These are phyloP conservation scores for Mycetomoellerius zeteki DNA, from an alignment of 1,140 invertebrate genomes.

Conservation along the genomic window DNA sequence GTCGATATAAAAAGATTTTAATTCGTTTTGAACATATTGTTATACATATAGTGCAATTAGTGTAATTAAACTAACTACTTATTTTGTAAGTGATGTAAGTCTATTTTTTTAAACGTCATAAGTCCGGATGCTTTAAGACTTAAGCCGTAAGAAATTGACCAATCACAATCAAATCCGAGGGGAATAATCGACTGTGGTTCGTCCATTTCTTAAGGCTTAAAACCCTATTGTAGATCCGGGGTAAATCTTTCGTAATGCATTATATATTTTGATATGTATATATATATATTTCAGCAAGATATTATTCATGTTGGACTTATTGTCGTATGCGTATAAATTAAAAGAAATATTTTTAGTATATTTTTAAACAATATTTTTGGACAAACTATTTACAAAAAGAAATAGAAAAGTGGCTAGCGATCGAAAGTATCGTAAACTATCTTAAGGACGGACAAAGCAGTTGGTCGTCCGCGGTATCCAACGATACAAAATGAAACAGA, in stretches of 20 bases:
- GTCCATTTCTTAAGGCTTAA: too few relatives aligned
- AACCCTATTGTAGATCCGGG: too few relatives aligned
- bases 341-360: not conserved
- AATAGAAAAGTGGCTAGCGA: constrained; percentile 3
- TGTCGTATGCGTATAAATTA: not conserved
- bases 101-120: not conserved
- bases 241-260: not conserved
- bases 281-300: not conserved
- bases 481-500: constrained; percentile 17
- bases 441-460: constrained; percentile 6
- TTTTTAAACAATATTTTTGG: constrained; percentile 40
- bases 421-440: not conserved
- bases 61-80: not conserved
- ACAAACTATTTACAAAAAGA: constrained; percentile 26
- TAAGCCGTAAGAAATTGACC: too few relatives aligned
- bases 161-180: too few relatives aligned
- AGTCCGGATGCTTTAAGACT: too few relatives aligned
- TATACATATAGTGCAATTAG: not conserved
- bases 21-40: too few relatives aligned
- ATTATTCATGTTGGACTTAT: not conserved
- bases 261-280: not conserved
- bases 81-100: not conserved
- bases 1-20: not conserved
- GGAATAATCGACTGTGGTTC: too few relatives aligned
- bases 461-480: not conserved